Conservation (phyloP, 2,888 invertebrate genomes). For the Hypselothyrea guttata region DNA sequence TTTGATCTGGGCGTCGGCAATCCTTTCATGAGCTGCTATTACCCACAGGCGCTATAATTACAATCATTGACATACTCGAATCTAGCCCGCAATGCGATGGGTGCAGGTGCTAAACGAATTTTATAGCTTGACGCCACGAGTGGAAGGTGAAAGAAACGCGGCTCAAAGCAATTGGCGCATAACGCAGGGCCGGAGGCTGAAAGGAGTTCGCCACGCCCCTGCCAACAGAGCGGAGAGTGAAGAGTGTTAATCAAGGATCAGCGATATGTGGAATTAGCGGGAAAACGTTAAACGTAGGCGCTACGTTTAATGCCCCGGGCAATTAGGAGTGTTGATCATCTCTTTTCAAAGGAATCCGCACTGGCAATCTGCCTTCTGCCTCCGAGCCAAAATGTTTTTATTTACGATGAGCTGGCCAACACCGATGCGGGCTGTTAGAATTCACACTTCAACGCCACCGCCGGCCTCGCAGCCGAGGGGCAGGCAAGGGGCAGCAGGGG, state of each 20-base stretch:
- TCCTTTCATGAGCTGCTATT: constrained; percentile 54
- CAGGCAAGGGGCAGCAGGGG: constrained; percentile 10
- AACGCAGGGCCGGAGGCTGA: constrained; percentile 20
- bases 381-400: constrained; percentile 54
- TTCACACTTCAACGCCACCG: constrained; percentile 67
- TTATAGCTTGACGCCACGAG: constrained; percentile 72
- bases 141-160: constrained; percentile 11
- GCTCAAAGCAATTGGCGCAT: constrained; percentile 36
- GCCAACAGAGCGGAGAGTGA: constrained; percentile 22
- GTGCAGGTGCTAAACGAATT: constrained; percentile 66
- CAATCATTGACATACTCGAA: constrained; percentile 71
- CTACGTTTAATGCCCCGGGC: constrained; percentile 34
- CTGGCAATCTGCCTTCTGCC: too few species aligned
- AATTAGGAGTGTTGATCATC: constrained; percentile 48
- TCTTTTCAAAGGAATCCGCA: constrained; percentile 60
- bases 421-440: constrained; percentile 72
- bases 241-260: constrained; percentile 69
- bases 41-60: constrained; percentile 59
- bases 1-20: constrained; percentile 45
- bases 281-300: constrained; percentile 68
- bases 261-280: constrained; percentile 66
- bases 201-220: constrained; percentile 41
- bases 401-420: constrained; percentile 54
- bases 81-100: constrained; percentile 21
- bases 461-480: constrained; percentile 21